Evolutionary conservation across 2,113 vertebrate species (phyloP).

Genomic region (Platanista minor): DNA sequence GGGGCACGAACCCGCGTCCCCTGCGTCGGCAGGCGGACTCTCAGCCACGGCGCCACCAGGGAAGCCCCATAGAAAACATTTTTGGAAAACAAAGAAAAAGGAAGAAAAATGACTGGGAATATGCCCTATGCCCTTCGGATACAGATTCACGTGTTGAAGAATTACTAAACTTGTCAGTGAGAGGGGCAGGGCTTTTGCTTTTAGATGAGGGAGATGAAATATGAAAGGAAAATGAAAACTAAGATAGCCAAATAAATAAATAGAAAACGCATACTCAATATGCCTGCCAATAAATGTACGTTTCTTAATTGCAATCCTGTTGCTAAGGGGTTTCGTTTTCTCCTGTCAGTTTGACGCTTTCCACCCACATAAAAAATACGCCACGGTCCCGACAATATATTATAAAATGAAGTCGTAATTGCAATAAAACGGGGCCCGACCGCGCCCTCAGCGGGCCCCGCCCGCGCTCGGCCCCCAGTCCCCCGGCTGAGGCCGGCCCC

Average conservation of each 20-base stretch:
- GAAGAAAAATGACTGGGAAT: background rate
- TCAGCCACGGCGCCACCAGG: too few relatives aligned
- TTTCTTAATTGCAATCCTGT: background rate
- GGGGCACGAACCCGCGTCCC: too few relatives aligned
- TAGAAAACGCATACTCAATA: background rate
- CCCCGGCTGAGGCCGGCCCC: fast-evolving
- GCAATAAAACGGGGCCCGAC: background rate
- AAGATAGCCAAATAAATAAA: background rate
- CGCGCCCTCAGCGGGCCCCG: background rate
- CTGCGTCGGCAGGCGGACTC: too few relatives aligned
- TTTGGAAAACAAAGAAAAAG: background rate
- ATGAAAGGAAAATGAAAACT: background rate
- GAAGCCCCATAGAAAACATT: background rate
- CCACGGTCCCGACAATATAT: background rate
- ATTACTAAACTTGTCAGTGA: background rate
- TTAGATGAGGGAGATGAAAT: background rate
- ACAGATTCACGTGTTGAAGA: fast-evolving
- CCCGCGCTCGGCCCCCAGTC: fast-evolving
- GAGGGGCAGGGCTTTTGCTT: background rate
- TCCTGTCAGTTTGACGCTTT: background rate
- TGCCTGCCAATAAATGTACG: fast-evolving
- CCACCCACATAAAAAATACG: background rate
- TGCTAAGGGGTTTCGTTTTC: background rate
- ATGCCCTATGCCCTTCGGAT: background rate
- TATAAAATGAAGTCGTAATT: background rate